Conservation (phyloP, 1,140 invertebrate genomes). For the Drosophila mayri region DNA sequence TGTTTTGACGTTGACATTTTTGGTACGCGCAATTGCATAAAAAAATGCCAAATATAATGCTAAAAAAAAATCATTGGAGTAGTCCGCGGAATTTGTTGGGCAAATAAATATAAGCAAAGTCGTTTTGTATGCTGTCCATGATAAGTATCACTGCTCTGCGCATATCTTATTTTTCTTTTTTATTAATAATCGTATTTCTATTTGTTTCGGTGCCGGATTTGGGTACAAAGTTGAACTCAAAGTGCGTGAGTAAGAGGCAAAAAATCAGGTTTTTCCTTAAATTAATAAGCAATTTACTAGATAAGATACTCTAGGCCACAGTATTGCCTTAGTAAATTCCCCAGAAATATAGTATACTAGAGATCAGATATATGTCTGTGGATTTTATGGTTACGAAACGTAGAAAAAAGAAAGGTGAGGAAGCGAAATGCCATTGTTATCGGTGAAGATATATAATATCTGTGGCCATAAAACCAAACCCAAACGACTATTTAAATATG, state of each 20-base stretch:
- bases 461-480: slow-evolving; percentile 42
- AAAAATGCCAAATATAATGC: slow-evolving; percentile 34
- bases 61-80: slow-evolving; percentile 36
- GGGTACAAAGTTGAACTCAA: slow-evolving; percentile 23
- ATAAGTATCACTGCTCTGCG: slow-evolving; percentile 50
- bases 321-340: slow-evolving; percentile 19
- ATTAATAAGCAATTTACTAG: slow-evolving; percentile 23
- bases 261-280: slow-evolving; percentile 18
- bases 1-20: slow-evolving; percentile 49
- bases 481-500: slow-evolving; percentile 27
- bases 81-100: slow-evolving; percentile 50
- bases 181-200: slow-evolving; percentile 36
- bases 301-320: slow-evolving; percentile 32
- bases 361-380: slow-evolving; percentile 17
- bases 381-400: slow-evolving; percentile 11
- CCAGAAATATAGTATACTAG: slow-evolving; percentile 12
- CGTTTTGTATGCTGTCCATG: slow-evolving; percentile 43
- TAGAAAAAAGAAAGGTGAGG: slow-evolving; percentile 8
- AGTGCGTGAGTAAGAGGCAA: slow-evolving; percentile 22
- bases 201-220: slow-evolving; percentile 30
- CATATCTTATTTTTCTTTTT: slow-evolving; percentile 8
- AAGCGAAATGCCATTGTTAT: slow-evolving; percentile 32
- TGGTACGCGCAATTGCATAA: slow-evolving; percentile 59
- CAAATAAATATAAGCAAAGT: slow-evolving; percentile 55
- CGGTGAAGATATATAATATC: slow-evolving; percentile 22